phyloP scores from a whole-genome alignment of 30 jellyfish, hydroid and myxozoan species.

The Mastigias papua region DNA sequence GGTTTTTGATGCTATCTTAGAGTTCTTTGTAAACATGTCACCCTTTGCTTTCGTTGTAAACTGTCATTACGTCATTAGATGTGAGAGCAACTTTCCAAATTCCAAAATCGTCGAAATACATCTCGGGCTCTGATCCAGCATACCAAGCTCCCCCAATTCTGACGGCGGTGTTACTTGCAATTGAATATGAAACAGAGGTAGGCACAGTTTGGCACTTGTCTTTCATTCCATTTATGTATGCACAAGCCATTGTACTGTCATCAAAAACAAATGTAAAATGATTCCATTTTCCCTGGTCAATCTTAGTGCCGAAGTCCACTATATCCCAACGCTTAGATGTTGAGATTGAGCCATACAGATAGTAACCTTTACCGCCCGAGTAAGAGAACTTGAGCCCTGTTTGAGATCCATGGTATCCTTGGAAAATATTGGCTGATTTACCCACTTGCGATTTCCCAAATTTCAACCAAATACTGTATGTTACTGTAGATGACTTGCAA shows the following conservation, averaged over 20 bases:
- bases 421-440: background rate
- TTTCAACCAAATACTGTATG: background rate
- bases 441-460: background rate
- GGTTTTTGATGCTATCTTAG: too few relatives aligned
- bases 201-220: conserved; percentile 2
- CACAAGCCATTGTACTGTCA: background rate
- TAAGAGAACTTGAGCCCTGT: background rate
- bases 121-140: background rate
- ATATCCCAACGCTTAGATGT: conserved; percentile 9
- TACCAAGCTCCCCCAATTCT: conserved; percentile 24
- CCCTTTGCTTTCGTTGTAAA: conserved; percentile 9
- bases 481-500: background rate
- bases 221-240: conserved; percentile 14
- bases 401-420: background rate
- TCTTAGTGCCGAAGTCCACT: background rate
- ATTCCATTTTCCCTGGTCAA: conserved; percentile 10
- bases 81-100: conserved; percentile 15
- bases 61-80: background rate
- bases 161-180: background rate
- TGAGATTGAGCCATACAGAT: background rate
- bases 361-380: background rate
- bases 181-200: background rate
- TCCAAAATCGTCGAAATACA: conserved; percentile 26
- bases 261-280: conserved; percentile 13
- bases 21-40: too few relatives aligned